phyloP scores from a whole-genome alignment of 2,797 vertebrate genomes.

The Allochrocebus solatus region DNA sequence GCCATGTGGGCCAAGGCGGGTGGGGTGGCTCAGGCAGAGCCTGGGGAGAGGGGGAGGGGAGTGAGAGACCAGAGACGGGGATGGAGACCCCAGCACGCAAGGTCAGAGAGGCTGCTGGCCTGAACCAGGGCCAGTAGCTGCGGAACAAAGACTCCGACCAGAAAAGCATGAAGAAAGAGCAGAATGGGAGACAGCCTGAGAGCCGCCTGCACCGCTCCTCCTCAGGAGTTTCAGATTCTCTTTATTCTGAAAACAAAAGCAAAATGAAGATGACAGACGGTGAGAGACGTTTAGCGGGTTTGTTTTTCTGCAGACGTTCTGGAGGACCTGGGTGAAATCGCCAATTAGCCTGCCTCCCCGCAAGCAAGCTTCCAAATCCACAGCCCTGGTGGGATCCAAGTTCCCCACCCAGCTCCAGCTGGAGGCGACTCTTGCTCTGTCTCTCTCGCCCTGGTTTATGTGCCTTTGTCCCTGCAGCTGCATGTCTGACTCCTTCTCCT shows the following conservation, averaged over 20 bases:
- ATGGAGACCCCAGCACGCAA: rapidly evolving
- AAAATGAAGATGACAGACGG: background rate
- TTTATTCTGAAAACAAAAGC: slow-evolving; percentile 64
- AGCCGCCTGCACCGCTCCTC: background rate
- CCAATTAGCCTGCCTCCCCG: background rate
- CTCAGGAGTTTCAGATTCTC: slow-evolving; percentile 46
- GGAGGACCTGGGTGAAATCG: slow-evolving; percentile 24
- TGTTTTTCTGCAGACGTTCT: slow-evolving; percentile 3
- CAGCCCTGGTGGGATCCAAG: background rate
- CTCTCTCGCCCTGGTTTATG: background rate
- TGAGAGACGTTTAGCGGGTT: background rate
- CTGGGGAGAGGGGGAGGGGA: rapidly evolving
- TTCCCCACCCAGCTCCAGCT: background rate
- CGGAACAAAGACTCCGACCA: background rate
- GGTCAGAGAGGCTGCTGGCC: background rate
- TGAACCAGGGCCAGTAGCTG: background rate
- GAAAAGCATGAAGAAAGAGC: background rate
- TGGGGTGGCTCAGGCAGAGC: background rate
- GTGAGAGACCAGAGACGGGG: background rate
- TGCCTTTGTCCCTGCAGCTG: background rate
- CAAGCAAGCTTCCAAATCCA: background rate
- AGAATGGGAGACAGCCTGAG: rapidly evolving
- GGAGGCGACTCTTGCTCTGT: background rate
- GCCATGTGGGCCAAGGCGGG: slow-evolving; percentile 52
- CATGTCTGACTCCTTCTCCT: background rate